Conservation (phyloP, 2,888 invertebrate species). For the Mamestra brassicae region DNA sequence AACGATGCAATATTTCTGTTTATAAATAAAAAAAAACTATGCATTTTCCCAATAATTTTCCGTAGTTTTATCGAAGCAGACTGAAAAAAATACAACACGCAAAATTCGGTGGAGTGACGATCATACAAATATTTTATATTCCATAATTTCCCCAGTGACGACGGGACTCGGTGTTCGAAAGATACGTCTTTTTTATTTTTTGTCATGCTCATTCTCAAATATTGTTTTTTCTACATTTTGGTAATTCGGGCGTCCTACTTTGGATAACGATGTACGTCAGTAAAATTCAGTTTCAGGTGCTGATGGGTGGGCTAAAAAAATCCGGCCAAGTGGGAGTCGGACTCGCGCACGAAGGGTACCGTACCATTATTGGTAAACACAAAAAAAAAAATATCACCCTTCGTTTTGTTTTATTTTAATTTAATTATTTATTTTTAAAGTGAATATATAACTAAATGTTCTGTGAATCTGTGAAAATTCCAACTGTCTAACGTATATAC, state of each 20-base stretch:
- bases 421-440: too few species aligned
- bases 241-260: slow-evolving; percentile 57
- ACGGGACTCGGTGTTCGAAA: slow-evolving; percentile 64
- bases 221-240: slow-evolving; percentile 59
- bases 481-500: too few species aligned
- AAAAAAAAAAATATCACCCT: too few species aligned
- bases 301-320: background rate
- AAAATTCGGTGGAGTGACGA: slow-evolving; percentile 67
- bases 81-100: slow-evolving; percentile 56
- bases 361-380: too few species aligned
- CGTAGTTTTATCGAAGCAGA: slow-evolving; percentile 44
- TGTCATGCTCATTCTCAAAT: slow-evolving; percentile 57
- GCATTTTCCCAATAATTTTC: slow-evolving; percentile 15
- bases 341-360: too few species aligned
- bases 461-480: too few species aligned
- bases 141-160: slow-evolving; percentile 79
- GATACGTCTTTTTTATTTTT: slow-evolving; percentile 58
- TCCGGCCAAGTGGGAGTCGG: too few species aligned
- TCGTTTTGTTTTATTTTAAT: too few species aligned
- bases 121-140: slow-evolving; percentile 68
- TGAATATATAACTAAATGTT: too few species aligned
- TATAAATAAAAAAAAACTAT: slow-evolving; percentile 3
- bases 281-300: background rate
- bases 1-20: slow-evolving; percentile 8
- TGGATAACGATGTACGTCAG: background rate